A percentile compares a stretch with the other conserved stretches of the same genome.
These are phyloP conservation scores for Scaptomyza caliginosa DNA, from an alignment of 2,888 invertebrate genomes.

Conservation along the genomic window DNA sequence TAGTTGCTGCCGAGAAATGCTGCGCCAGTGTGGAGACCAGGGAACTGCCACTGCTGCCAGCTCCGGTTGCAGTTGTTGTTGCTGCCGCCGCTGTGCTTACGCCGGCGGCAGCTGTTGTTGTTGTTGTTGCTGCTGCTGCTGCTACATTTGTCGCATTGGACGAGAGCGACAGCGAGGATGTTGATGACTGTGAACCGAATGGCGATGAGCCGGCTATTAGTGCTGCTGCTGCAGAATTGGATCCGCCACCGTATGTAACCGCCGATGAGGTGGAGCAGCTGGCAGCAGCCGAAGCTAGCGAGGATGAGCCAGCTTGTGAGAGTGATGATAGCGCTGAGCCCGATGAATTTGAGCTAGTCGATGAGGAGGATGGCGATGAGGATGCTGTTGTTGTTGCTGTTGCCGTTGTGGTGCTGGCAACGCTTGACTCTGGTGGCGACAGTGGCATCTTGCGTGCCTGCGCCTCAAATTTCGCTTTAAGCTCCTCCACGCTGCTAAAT, in stretches of 20 bases:
- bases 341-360: conserved; percentile 70
- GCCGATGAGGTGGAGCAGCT: conserved; percentile 66
- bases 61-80: conserved; percentile 18
- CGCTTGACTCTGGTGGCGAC: conserved; percentile 62
- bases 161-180: conserved; percentile 62
- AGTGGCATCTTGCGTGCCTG: conserved; percentile 80
- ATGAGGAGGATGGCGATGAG: conserved; percentile 66
- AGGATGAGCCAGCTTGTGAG: conserved; percentile 67
- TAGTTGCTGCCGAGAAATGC: conserved; percentile 78
- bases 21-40: conserved; percentile 81
- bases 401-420: conserved; percentile 20
- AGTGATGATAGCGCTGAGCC: conserved; percentile 66
- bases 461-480: conserved; percentile 76
- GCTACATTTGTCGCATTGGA: conserved; percentile 37
- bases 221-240: conserved; percentile 67
- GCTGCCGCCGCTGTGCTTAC: conserved; percentile 8
- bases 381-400: conserved; percentile 41
- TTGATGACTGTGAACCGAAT: conserved; percentile 73
- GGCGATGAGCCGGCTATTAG: conserved; percentile 70
- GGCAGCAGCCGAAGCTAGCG: conserved; percentile 63
- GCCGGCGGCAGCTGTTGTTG: conserved; percentile 10
- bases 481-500: conserved; percentile 75
- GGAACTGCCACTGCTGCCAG: conserved; percentile 34
- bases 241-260: conserved; percentile 61
- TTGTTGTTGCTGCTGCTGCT: conserved; percentile 12